Percentiles rank a stretch among this genome's conserved stretches.
These are phyloP conservation scores for Nautilus pompilius DNA, from an alignment of 1,140 invertebrate species.

Conservation along the genomic window DNA sequence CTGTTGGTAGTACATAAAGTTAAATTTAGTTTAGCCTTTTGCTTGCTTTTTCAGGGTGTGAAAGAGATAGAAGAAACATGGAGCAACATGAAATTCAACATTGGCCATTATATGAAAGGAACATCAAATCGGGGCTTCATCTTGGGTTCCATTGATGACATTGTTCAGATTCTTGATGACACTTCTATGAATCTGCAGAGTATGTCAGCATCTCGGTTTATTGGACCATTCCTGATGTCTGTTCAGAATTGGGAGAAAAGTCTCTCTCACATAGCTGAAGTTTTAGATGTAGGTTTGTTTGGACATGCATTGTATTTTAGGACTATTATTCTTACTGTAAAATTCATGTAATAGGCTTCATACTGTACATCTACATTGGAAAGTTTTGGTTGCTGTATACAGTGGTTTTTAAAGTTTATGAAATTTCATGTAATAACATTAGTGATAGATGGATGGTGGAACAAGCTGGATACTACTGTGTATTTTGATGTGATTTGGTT, in stretches of 20 bases:
- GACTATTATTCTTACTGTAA: too few species aligned
- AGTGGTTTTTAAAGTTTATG: too few species aligned
- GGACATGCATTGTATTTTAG: too few species aligned
- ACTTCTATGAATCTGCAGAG: conserved; percentile 85
- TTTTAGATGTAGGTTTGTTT: conserved; percentile 66
- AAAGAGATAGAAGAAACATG: conserved; percentile 71
- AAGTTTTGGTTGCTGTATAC: too few species aligned
- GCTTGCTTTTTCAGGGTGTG: conserved; percentile 60
- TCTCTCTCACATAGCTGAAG: conserved; percentile 76
- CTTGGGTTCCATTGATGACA: conserved; percentile 77
- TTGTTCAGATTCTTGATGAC: conserved; percentile 78
- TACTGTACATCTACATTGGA: too few species aligned
- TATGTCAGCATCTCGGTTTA: conserved; percentile 84
- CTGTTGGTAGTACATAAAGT: background rate
- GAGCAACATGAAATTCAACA: conserved; percentile 70
- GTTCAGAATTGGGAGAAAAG: conserved; percentile 82
- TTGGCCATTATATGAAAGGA: conserved; percentile 61
- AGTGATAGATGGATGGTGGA: too few species aligned
- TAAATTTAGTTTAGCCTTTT: background rate
- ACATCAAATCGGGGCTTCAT: conserved; percentile 67
- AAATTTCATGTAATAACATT: too few species aligned
- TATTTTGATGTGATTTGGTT: too few species aligned
- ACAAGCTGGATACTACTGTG: too few species aligned
- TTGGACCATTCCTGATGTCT: conserved; percentile 76
- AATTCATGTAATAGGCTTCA: too few species aligned